Evolutionary conservation across 2,888 invertebrate genomes (phyloP), one percentile per base, ranked within the genome.

Genomic region (Drosophila eohydei): DNA sequence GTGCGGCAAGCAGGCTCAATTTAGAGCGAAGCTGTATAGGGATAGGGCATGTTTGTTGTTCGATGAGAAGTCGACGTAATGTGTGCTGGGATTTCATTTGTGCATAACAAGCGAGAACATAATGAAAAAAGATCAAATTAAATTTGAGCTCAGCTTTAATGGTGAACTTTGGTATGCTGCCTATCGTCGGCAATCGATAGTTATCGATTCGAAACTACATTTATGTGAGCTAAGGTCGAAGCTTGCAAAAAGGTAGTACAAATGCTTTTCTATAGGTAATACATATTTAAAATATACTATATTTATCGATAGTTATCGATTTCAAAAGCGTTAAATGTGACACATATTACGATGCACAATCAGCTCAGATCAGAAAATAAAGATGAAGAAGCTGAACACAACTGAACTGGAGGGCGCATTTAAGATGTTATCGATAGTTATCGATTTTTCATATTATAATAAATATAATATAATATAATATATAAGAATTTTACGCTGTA

Each of bases 31-130:
- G 3, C 50, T 16, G 11, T 6, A 21, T 12, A 16, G 57, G 36
- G 57, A 12, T 21, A 21, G 21, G 21, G 21, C 2, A 16, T n/a
- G 21, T 26, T 46, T 44, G 36, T 14, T 43, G 50, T 36, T 51
- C 21, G 48, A 41, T 21, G 41, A 40, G 48, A 48, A 50, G 16
- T 56, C 32, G 32, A 9, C 32, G 34, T 28, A 28, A 51, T 64
- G 63, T 50, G 62, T 50, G 50, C 48, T 48, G 34, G 34, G 43
- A 50, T 51, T 64, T 63, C 40, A 51, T 36, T 16, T 36, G n/a
- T 11, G 46, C 26, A 12, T 16, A 46, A 46, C 46, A 38, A 38
- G 46, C 57, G 28, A 11, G 0, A 16, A n/a, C 36, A 2, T n/a
- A 36, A 36, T 36, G 44, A 36, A 21, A 44, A 54, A 40, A 16